phyloP scores from a whole-genome alignment of 2,797 vertebrate species.

The Calcarius lapponicus region DNA sequence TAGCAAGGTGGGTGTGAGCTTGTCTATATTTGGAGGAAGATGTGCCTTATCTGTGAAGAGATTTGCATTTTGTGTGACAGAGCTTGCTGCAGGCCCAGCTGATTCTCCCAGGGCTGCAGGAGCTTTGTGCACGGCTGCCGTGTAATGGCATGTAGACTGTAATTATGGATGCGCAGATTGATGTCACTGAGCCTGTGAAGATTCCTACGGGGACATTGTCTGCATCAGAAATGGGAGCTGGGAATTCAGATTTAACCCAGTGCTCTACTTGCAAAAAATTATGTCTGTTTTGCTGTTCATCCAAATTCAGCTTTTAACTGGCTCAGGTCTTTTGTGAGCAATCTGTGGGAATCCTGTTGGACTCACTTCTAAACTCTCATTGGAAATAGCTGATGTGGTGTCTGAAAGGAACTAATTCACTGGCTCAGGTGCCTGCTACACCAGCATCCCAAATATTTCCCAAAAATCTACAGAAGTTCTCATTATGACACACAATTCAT shows the following conservation, averaged over 20 bases:
- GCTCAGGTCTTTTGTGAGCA: neutral
- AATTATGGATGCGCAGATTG: constrained; percentile 43
- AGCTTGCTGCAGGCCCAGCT: neutral
- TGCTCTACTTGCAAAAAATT: constrained; percentile 4
- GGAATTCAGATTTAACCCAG: constrained; percentile 45
- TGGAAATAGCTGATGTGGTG: neutral
- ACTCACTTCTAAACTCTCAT: neutral
- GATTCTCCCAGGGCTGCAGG: neutral
- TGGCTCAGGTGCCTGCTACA: neutral
- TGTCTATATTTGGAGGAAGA: neutral
- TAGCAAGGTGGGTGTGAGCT: neutral
- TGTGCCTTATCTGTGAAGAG: neutral
- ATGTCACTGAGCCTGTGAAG: constrained; percentile 17
- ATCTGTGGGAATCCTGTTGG: neutral
- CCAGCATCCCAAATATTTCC: neutral
- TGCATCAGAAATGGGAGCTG: constrained; percentile 18
- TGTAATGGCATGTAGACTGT: constrained; percentile 31
- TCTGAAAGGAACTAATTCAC: neutral
- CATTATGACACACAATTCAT: neutral
- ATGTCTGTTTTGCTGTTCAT: neutral
- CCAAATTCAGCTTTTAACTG: neutral
- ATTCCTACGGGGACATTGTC: neutral
- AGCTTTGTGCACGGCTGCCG: constrained; percentile 17
- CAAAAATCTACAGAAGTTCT: neutral
- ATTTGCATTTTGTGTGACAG: constrained; percentile 29